These are phyloP conservation scores for Drosophila gaucha DNA, from an alignment of 2,888 invertebrate genomes.

Conservation along the genomic window DNA sequence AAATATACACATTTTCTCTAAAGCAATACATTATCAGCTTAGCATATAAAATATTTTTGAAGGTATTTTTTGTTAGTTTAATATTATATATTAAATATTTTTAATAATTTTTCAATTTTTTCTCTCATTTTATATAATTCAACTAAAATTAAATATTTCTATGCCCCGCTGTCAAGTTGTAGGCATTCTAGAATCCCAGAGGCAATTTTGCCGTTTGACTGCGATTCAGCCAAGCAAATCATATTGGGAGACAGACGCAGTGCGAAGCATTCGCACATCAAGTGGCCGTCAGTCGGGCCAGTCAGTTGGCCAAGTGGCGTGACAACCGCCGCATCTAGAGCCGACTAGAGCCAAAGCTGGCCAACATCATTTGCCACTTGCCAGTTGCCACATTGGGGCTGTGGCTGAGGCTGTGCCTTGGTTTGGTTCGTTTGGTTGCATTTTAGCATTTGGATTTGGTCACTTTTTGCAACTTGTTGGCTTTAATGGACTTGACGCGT, in stretches of 20 bases:
- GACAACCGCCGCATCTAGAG: constrained; percentile 53
- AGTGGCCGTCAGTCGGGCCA: constrained; percentile 22
- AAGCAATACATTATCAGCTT: no score
- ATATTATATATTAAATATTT: no score
- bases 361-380: constrained; percentile 68
- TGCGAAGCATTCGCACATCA: constrained; percentile 31
- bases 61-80: no score
- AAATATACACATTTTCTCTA: no score
- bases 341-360: constrained; percentile 19
- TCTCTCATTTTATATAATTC: neutral
- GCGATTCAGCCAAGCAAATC: constrained; percentile 20
- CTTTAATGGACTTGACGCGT: constrained; percentile 60
- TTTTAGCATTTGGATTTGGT: constrained; percentile 62
- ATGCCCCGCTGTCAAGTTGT: no score
- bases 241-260: constrained; percentile 21
- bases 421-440: constrained; percentile 23
- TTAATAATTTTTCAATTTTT: neutral
- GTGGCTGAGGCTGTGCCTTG: constrained; percentile 8
- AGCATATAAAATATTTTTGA: no score
- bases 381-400: constrained; percentile 34
- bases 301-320: constrained; percentile 63
- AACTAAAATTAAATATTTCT: neutral
- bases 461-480: constrained; percentile 68
- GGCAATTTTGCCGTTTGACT: neutral
- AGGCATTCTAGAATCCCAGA: neutral